A percentile compares a stretch with the other conserved stretches of the same genome.
These are phyloP conservation scores for Diuraphis noxia DNA, from an alignment of 1,140 invertebrate species.

Conservation along the genomic window DNA sequence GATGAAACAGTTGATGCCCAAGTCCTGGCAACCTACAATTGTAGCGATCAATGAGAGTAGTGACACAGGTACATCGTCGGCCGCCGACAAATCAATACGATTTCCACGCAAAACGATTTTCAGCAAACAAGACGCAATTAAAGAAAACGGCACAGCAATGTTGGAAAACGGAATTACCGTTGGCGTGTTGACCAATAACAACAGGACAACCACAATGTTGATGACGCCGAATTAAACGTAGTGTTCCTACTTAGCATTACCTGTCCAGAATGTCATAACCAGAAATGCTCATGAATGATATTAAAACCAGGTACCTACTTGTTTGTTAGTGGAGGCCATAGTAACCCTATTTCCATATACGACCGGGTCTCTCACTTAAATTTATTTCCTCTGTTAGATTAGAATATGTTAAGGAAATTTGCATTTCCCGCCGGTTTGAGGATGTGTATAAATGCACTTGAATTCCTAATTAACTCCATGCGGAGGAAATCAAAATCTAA, in stretches of 20 bases:
- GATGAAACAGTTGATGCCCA: conserved; percentile 23
- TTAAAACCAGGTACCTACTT: neutral
- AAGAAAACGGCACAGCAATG: neutral
- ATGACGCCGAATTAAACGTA: conserved; percentile 43
- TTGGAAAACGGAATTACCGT: conserved; percentile 25
- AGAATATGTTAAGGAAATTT: neutral
- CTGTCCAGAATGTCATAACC: neutral
- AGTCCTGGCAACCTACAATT: conserved; percentile 10
- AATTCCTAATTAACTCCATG: neutral
- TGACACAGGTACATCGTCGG: neutral
- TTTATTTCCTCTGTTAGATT: neutral
- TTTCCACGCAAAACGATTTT: conserved; percentile 24
- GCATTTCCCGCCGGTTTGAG: neutral
- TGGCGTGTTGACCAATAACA: conserved; percentile 42
- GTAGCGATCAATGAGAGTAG: conserved; percentile 10
- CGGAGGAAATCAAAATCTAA: too few species aligned
- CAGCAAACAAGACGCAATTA: neutral
- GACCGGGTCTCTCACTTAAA: neutral
- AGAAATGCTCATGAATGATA: neutral
- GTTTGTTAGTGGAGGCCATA: neutral
- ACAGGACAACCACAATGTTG: conserved; percentile 25
- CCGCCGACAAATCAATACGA: neutral
- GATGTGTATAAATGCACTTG: neutral
- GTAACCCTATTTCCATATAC: neutral
- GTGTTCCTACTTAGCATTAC: neutral